Evolutionary conservation across 2,113 vertebrate genomes (phyloP).

Genomic region (Globicephala melas): DNA sequence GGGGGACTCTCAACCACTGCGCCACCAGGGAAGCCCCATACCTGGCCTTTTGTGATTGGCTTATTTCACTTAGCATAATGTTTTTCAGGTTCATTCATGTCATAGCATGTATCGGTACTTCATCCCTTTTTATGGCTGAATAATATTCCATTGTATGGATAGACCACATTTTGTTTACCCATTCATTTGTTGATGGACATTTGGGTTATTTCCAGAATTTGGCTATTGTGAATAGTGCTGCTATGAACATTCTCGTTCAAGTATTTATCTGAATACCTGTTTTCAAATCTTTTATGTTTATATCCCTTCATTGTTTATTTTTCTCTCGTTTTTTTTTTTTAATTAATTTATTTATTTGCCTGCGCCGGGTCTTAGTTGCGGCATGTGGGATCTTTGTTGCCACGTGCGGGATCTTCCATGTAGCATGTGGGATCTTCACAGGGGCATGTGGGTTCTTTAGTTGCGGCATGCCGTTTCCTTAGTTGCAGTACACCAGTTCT

Average conservation of each 20-base stretch:
- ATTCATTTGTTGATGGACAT: neutral
- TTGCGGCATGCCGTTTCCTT: fast-evolving
- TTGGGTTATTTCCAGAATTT: neutral
- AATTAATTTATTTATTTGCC: neutral
- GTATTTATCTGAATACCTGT: neutral
- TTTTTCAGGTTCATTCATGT: neutral
- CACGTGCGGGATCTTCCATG: too few species aligned
- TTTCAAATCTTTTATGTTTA: neutral
- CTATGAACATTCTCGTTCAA: neutral
- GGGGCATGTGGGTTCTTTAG: too few species aligned
- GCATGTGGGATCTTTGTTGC: too few species aligned
- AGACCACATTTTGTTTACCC: neutral
- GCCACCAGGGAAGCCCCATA: too few species aligned
- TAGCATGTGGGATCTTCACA: too few species aligned
- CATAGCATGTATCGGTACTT: neutral
- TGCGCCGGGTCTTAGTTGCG: neutral
- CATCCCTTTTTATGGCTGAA: neutral
- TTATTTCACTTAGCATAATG: neutral
- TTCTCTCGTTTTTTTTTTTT: too few species aligned
- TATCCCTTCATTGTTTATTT: neutral
- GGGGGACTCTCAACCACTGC: too few species aligned
- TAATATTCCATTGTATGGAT: neutral
- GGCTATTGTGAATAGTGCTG: neutral
- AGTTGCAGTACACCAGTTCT: too few species aligned
- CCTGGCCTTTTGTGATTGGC: neutral